Conservation (phyloP, 2,113 vertebrate species). For the Gallinago paraguaiae region DNA sequence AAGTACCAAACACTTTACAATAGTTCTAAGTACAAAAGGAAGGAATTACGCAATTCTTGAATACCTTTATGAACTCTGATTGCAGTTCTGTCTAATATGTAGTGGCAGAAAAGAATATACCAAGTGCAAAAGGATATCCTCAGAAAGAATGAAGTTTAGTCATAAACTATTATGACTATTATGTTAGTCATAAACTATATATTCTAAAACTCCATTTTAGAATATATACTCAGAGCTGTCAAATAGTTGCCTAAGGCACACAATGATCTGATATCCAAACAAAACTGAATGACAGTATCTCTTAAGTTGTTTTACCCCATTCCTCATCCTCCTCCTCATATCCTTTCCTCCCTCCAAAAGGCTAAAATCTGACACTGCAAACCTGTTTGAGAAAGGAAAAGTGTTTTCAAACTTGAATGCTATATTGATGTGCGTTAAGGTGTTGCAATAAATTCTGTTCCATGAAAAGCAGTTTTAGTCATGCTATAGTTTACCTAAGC, state of each 20-base stretch:
- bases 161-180: not conserved
- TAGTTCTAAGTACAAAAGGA: not conserved
- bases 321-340: not conserved
- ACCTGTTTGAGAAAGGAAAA: not conserved
- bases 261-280: not conserved
- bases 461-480: not conserved
- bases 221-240: not conserved
- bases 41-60: not conserved
- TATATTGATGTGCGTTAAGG: fast-evolving
- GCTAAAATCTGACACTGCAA: not conserved
- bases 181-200: no score
- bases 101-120: not conserved
- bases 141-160: not conserved
- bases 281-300: not conserved
- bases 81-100: not conserved
- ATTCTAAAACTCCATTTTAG: not conserved
- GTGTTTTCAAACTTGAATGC: not conserved
- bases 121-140: not conserved
- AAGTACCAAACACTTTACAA: not conserved
- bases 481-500: not conserved
- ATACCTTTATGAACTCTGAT: not conserved
- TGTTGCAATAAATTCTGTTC: not conserved
- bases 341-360: not conserved
- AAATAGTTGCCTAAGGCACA: not conserved
- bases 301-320: not conserved